Conservation (phyloP, 2,797 vertebrate genomes). For the Scleropages formosus region DNA sequence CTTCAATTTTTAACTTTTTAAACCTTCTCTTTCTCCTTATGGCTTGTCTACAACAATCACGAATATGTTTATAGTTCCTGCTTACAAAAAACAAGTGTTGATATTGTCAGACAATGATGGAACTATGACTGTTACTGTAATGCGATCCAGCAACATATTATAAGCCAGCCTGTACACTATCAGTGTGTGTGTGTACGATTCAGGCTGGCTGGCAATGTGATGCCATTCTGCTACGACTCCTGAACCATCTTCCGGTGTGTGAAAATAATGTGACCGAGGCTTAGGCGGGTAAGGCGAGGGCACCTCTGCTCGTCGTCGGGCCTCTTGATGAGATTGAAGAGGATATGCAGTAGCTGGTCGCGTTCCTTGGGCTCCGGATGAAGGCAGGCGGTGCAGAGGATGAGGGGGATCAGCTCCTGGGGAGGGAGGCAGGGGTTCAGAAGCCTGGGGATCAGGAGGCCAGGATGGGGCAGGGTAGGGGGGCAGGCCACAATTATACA, state of each 20-base stretch:
- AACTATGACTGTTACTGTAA: too few species aligned
- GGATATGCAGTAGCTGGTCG: slow-evolving; percentile 96
- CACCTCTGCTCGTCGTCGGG: slow-evolving; percentile 97
- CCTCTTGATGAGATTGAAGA: slow-evolving; percentile 97
- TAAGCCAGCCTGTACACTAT: too few species aligned
- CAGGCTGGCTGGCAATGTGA: not conserved
- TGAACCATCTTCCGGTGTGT: not conserved
- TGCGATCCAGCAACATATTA: too few species aligned
- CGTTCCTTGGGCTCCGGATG: slow-evolving; percentile 96
- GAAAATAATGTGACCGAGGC: not conserved
- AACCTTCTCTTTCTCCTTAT: too few species aligned
- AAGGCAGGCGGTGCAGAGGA: slow-evolving; percentile 95
- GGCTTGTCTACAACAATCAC: too few species aligned
- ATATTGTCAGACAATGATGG: too few species aligned
- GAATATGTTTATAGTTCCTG: too few species aligned
- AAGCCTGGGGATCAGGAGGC: not conserved
- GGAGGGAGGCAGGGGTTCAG: not conserved
- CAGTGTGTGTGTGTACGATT: too few species aligned
- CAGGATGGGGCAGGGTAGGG: not conserved
- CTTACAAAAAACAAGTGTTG: too few species aligned
- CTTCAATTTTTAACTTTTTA: too few species aligned
- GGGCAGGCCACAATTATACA: not conserved
- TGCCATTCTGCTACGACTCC: not conserved
- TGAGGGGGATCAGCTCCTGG: slow-evolving; percentile 80
- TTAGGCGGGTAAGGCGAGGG: slow-evolving; percentile 26